phyloP scores from a whole-genome alignment of 1,140 invertebrate species.

The Drosophila leontia region DNA sequence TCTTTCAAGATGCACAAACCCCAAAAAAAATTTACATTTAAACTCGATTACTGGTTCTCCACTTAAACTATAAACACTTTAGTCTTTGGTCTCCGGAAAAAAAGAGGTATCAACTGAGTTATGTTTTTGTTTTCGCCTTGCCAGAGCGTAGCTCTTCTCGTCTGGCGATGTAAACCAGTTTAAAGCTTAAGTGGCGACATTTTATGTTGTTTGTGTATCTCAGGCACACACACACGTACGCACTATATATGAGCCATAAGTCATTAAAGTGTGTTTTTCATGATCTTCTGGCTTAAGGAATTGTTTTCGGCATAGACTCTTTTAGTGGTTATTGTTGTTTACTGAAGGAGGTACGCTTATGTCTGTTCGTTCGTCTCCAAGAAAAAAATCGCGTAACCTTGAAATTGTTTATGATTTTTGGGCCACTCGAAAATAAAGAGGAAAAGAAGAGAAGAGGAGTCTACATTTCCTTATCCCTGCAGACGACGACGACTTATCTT shows the following conservation, averaged over 20 bases:
- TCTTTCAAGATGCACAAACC: conserved; percentile 1
- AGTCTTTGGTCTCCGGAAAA: conserved; percentile 7
- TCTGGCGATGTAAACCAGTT: conserved; percentile 53
- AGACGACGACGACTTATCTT: conserved; percentile 22
- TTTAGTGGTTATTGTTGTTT: conserved; percentile 15
- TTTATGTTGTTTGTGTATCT: conserved; percentile 47
- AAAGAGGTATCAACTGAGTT: conserved; percentile 22
- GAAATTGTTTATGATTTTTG: conserved; percentile 50
- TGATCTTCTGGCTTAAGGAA: conserved; percentile 44
- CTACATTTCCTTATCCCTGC: conserved; percentile 37
- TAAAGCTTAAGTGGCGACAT: conserved; percentile 50
- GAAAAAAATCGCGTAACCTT: conserved; percentile 42
- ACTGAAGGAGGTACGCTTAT: conserved; percentile 13
- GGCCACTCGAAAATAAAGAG: conserved; percentile 19
- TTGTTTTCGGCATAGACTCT: conserved; percentile 19
- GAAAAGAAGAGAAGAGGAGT: neutral
- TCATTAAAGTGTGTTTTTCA: conserved; percentile 37
- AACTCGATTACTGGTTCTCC: conserved; percentile 13
- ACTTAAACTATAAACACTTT: neutral
- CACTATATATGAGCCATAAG: conserved; percentile 26
- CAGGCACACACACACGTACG: conserved; percentile 7
- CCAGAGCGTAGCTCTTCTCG: neutral
- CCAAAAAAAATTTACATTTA: neutral
- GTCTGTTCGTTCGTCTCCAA: conserved; percentile 3
- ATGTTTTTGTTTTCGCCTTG: conserved; percentile 18